These are phyloP conservation scores for Oscheius sp. DNA, from an alignment of 2,888 invertebrate species.

Conservation along the genomic window DNA sequence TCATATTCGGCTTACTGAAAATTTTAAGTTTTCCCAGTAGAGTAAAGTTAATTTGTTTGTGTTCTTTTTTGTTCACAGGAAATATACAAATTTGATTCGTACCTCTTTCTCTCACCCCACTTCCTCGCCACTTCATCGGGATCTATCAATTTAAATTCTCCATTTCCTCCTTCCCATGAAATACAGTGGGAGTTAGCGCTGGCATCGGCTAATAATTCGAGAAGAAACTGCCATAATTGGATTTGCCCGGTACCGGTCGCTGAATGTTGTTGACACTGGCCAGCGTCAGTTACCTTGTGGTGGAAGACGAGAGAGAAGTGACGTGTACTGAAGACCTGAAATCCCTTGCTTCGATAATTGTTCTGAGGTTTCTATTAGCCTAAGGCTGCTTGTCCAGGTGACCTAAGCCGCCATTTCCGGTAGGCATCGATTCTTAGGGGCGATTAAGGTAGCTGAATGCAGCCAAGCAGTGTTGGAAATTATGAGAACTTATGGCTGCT, in stretches of 20 bases:
- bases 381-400: slow-evolving; percentile 9
- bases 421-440: slow-evolving; percentile 25
- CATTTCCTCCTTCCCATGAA: slow-evolving; percentile 93
- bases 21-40: neutral
- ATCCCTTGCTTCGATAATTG: neutral
- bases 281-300: slow-evolving; percentile 33
- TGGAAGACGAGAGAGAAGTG: slow-evolving; percentile 51
- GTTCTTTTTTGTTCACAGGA: neutral
- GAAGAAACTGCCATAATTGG: slow-evolving; percentile 96
- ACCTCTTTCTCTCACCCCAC: slow-evolving; percentile 91
- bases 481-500: neutral
- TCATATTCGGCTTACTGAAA: slow-evolving; percentile 87
- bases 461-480: slow-evolving; percentile 11
- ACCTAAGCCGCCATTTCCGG: slow-evolving; percentile 28
- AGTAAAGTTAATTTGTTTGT: neutral
- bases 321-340: slow-evolving; percentile 57
- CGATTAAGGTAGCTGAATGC: slow-evolving; percentile 31
- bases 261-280: slow-evolving; percentile 5
- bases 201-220: slow-evolving; percentile 90
- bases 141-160: slow-evolving; percentile 92
- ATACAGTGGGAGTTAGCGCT: slow-evolving; percentile 70
- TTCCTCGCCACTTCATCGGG: slow-evolving; percentile 88
- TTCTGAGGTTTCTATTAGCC: neutral
- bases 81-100: neutral
- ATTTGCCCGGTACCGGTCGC: slow-evolving; percentile 78